Evolutionary conservation across 2,113 vertebrate species (phyloP), one percentile per base, ranked within the genome.

Genomic region (western clawed frog (Xenopus tropicalis)): DNA sequence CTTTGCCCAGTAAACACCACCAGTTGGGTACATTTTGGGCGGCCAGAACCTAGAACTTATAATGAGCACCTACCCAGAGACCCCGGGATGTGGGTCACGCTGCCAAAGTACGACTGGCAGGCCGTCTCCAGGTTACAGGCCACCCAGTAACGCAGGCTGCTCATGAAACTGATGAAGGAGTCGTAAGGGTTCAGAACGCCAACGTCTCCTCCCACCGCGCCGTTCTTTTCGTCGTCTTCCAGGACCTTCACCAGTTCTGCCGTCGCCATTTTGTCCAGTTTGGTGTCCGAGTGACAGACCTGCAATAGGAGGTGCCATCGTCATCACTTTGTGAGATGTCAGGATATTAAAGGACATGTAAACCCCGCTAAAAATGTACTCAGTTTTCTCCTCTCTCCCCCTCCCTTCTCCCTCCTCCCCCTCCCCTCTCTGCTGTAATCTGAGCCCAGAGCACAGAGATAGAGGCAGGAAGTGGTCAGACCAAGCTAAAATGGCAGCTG

Each of bases 211-310:
- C 94, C 94, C 3, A 96, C 94, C 0, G 94, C 94, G 1, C 94
- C 94, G 0, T 93, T 93, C 6, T 73, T 83, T 22, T 81, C 70
- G 64, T 94, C 84, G n/a, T 89, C 91, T 8, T 96, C 93, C 79
- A 96, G 81, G 69, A 96, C 94, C 74, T 87, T 92, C 48, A 89
- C 90, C 72, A 95, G 84, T 83, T 96, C 94, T 61, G 92, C 54
- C 0, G 93, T 91, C 1, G 94, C 94, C 83, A 88, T 61, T 2
- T 90, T 74, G 79, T 95, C 94, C 83, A 96, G 79, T 80, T 93
- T 93, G 0, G 94, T 96, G 82, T 96, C 94, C 0, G 94, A 96
- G 80, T 96, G 93, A 75, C 94, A 96, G 20, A 96, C 94, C 94
- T 96, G 82, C 2, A 58, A 22, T 4, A 21, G 17, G 17, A 56